Percentiles rank a stretch among this genome's conserved stretches.
phyloP scores from a whole-genome alignment of 2,888 invertebrate species.

The Trypoxylon attenuatum region DNA sequence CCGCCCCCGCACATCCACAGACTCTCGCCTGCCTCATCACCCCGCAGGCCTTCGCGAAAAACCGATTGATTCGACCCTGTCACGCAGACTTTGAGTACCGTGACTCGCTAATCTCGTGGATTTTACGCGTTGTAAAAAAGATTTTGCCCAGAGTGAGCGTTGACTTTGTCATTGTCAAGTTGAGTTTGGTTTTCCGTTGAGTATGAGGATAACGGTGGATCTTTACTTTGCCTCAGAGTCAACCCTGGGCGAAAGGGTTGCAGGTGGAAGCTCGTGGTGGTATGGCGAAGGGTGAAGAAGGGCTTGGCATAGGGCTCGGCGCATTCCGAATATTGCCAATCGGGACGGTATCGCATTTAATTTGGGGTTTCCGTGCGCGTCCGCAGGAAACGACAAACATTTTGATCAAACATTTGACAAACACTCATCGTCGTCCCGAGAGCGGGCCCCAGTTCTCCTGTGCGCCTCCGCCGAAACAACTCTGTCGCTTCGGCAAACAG shows the following conservation, averaged over 20 bases:
- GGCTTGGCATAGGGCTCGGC: slow-evolving; percentile 17
- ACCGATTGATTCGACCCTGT: slow-evolving; percentile 29
- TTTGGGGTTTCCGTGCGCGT: slow-evolving; percentile 59
- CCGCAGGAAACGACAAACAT: slow-evolving; percentile 68
- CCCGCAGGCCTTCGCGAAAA: slow-evolving; percentile 13
- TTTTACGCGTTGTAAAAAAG: slow-evolving; percentile 15
- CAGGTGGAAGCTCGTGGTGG: slow-evolving; percentile 16
- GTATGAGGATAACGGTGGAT: too few relatives aligned
- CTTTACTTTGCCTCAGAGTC: too few relatives aligned
- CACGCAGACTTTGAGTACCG: slow-evolving; percentile 18
- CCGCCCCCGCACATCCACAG: neutral
- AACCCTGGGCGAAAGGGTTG: neutral
- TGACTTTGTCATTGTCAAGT: too few relatives aligned
- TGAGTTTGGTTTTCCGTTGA: too few relatives aligned
- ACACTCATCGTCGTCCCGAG: slow-evolving; percentile 63
- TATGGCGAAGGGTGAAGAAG: too few relatives aligned
- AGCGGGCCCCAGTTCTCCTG: slow-evolving; percentile 27
- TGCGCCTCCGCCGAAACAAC: slow-evolving; percentile 56
- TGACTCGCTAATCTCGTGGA: slow-evolving; percentile 12
- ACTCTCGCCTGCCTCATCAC: too few relatives aligned
- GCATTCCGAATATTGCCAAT: slow-evolving; percentile 60
- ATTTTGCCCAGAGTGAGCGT: slow-evolving; percentile 4
- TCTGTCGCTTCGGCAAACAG: slow-evolving; percentile 65
- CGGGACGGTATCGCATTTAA: slow-evolving; percentile 64
- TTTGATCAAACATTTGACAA: slow-evolving; percentile 73